Conservation (phyloP, 2,113 vertebrate species). For the Cricetomys ansorgei region DNA sequence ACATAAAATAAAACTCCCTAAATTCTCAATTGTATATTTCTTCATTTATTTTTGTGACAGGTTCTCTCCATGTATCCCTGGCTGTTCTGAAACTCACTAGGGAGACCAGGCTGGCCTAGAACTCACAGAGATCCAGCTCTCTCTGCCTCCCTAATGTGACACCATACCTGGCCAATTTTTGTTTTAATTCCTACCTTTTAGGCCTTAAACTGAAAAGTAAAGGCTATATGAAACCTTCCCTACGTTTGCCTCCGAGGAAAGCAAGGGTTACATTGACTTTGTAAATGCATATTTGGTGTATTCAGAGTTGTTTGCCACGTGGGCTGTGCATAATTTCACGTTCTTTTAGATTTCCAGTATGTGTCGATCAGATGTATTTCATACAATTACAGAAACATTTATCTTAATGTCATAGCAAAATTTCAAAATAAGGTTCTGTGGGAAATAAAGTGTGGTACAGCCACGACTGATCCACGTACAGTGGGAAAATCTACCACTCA, state of each 20-base stretch:
- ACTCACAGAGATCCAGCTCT: too few species aligned
- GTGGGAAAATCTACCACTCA: neutral
- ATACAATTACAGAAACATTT: neutral
- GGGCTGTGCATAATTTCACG: neutral
- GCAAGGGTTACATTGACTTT: neutral
- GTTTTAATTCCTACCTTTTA: too few species aligned
- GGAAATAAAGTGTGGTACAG: neutral
- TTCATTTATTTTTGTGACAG: too few species aligned
- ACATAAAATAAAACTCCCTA: neutral
- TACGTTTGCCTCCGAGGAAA: neutral
- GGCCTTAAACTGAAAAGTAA: neutral
- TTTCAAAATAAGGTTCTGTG: neutral
- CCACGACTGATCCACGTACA: neutral
- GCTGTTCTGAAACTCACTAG: too few species aligned
- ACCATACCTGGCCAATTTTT: too few species aligned
- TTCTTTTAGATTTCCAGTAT: neutral
- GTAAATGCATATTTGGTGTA: too few species aligned
- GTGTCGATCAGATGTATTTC: neutral
- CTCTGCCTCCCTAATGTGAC: too few species aligned
- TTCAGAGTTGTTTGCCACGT: neutral
- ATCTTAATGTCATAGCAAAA: neutral
- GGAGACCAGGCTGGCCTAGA: too few species aligned
- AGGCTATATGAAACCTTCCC: neutral
- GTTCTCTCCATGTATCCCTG: too few species aligned
- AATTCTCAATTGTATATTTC: neutral